A percentile compares a stretch with the other conserved stretches of the same genome.
Conservation (phyloP, 2,113 vertebrate genomes). For the Collichthys lucidus region DNA sequence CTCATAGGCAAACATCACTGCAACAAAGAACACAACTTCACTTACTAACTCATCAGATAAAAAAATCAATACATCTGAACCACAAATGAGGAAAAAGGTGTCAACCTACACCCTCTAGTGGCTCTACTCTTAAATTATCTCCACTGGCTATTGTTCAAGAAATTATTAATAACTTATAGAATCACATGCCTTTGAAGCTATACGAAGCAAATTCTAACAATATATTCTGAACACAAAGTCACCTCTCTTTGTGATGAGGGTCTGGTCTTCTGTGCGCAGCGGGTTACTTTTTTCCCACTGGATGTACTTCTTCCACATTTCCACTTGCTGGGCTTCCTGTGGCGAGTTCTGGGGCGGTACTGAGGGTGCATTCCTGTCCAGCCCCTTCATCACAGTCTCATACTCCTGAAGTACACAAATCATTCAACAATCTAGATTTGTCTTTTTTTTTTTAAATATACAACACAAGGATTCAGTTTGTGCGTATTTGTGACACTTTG, state of each 20-base stretch:
- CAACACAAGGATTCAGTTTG: background rate
- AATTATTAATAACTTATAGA: background rate
- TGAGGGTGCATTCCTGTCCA: constrained; percentile 97
- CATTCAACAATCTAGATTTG: constrained; percentile 58
- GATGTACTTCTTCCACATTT: constrained; percentile 99
- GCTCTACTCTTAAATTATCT: constrained; percentile 3
- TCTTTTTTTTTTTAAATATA: background rate
- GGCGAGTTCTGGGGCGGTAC: constrained; percentile 98
- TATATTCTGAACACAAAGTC: background rate
- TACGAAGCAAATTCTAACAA: background rate
- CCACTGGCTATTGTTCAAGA: background rate
- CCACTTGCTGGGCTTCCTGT: constrained; percentile 98
- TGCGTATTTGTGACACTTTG: background rate
- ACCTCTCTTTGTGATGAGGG: constrained; percentile 99
- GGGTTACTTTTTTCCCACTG: constrained; percentile 99
- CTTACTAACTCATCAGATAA: background rate
- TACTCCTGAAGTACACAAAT: constrained; percentile 90
- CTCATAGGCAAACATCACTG: constrained; percentile 99
- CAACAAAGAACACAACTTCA: constrained; percentile 67
- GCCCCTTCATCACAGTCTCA: constrained; percentile 98
- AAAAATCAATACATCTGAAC: background rate
- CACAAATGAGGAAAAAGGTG: background rate
- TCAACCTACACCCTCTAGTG: constrained; percentile 46
- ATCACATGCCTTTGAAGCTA: background rate
- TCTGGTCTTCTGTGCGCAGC: constrained; percentile 97